Evolutionary conservation across 2,113 vertebrate genomes (phyloP), one percentile per base, ranked within the genome.

Genomic region (Hydropotes inermis): DNA sequence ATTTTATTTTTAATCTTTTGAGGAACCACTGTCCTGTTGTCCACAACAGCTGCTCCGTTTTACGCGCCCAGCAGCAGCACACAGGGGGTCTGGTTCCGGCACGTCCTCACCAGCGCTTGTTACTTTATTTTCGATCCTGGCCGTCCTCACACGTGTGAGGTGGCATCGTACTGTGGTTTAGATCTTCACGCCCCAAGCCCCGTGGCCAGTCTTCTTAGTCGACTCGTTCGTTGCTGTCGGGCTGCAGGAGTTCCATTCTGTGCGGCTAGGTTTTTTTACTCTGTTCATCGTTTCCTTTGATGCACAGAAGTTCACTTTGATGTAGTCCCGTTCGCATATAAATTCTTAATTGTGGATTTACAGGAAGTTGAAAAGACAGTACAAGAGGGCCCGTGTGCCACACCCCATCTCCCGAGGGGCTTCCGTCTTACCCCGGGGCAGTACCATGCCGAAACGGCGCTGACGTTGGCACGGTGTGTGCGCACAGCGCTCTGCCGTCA

Each of bases 401-500:
- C 17, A n/a, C 25, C 17, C 27, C 39, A 4, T 39, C 39, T 39
- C 39, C 39, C 39, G 39, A 39, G 39, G 39, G 39, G 39, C 39
- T 39, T 39, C 39, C 39, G 39, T 39, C 39, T 39, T 39, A 39
- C 39, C 39, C 10, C 4, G 4, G 9, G 2, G 23, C 16, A 23
- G 76, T 7, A 6, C 4, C 0, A 0, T 19, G 7, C 11, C 0
- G 5, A 43, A 57, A 36, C 64, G 47, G 45, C 15, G 0, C 36
- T 33, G 55, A 27, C 30, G 1, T 25, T 16, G 17, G 45, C n/a
- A 27, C 45, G 60, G 1, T 50, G 76, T 15, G 12, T 36, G 14
- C 2, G 6, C 39, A 21, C 16, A 3, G 9, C 6, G 33, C 85
- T 54, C 36, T 9, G 2, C n/a, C 8, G 3, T 67, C 86, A 10